A percentile compares a stretch with the other conserved stretches of the same genome.
Conservation (phyloP, 2,888 invertebrate species). For the Caprella mutica region DNA sequence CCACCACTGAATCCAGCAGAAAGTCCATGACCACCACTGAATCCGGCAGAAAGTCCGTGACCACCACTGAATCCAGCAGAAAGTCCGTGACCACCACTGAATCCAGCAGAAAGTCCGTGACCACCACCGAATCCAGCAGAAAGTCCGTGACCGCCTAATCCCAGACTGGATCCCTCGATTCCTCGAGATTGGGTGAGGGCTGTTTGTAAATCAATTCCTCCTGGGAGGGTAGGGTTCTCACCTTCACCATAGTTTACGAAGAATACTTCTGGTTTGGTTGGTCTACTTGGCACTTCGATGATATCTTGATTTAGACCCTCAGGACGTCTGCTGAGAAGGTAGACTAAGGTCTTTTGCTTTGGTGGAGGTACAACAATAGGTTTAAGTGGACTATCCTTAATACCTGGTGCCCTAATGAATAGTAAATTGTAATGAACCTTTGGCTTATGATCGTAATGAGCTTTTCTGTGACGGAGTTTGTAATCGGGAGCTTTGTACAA, state of each 20-base stretch:
- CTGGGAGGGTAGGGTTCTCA: slow-evolving; percentile 7
- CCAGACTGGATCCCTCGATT: background rate
- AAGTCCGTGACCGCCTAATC: background rate
- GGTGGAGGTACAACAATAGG: slow-evolving; percentile 10
- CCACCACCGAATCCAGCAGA: background rate
- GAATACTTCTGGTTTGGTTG: slow-evolving; percentile 4
- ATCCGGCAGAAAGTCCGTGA: background rate
- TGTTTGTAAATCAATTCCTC: slow-evolving; percentile 5
- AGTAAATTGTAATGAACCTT: slow-evolving; percentile 6
- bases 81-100: background rate
- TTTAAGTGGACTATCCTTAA: slow-evolving; percentile 1
- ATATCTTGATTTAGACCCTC: background rate
- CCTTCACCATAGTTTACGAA: slow-evolving; percentile 5
- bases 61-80: background rate
- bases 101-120: no score
- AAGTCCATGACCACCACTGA: background rate
- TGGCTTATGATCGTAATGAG: background rate
- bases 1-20: background rate
- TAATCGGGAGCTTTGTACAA: slow-evolving; percentile 4
- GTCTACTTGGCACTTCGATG: slow-evolving; percentile 1
- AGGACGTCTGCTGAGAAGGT: slow-evolving; percentile 2
- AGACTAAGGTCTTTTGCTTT: slow-evolving; percentile 6
- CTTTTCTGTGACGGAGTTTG: slow-evolving; percentile 3
- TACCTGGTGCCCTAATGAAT: background rate
- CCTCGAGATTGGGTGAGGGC: slow-evolving; percentile 1